These are phyloP conservation scores for Ardeotis arabs DNA, from an alignment of 2,113 vertebrate species.

Conservation along the genomic window DNA sequence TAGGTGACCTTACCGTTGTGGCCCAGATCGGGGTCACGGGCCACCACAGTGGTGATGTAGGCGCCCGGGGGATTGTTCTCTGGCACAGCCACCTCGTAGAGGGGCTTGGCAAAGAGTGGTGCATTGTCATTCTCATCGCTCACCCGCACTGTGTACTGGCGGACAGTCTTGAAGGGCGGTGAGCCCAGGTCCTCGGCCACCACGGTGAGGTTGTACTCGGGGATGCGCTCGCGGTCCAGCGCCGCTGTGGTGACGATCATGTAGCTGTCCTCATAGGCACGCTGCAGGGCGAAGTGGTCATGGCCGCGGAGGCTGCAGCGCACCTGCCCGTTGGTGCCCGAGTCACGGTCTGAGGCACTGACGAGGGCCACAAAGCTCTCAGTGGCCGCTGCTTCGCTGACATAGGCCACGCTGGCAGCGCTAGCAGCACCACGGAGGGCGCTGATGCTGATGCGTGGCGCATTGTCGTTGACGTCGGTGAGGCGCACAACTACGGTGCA, in stretches of 20 bases:
- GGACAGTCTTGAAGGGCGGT: conserved; percentile 82
- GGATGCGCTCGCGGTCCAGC: conserved; percentile 86
- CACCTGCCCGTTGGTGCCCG: conserved; percentile 87
- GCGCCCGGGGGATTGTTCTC: conserved; percentile 91
- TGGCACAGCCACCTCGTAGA: conserved; percentile 85
- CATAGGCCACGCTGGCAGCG: background rate
- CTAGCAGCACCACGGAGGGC: conserved; percentile 82
- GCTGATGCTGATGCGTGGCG: conserved; percentile 89
- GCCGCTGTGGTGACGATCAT: conserved; percentile 86
- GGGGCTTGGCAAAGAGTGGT: conserved; percentile 81
- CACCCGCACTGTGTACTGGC: conserved; percentile 85
- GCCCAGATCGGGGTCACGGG: conserved; percentile 86
- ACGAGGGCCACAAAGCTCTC: conserved; percentile 94
- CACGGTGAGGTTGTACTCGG: conserved; percentile 92
- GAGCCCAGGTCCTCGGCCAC: conserved; percentile 93
- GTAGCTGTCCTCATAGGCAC: conserved; percentile 93
- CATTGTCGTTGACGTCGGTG: conserved; percentile 93
- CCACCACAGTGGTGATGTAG: conserved; percentile 85
- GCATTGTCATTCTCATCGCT: conserved; percentile 93
- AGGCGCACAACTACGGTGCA: conserved; percentile 92
- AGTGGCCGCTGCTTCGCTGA: conserved; percentile 83
- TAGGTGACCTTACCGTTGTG: conserved; percentile 89
- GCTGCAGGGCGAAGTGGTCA: conserved; percentile 88
- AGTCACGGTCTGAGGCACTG: conserved; percentile 92
- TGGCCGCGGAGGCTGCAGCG: conserved; percentile 90